Conservation (phyloP, 2,797 vertebrate species). For the Benthosema pterotum region DNA sequence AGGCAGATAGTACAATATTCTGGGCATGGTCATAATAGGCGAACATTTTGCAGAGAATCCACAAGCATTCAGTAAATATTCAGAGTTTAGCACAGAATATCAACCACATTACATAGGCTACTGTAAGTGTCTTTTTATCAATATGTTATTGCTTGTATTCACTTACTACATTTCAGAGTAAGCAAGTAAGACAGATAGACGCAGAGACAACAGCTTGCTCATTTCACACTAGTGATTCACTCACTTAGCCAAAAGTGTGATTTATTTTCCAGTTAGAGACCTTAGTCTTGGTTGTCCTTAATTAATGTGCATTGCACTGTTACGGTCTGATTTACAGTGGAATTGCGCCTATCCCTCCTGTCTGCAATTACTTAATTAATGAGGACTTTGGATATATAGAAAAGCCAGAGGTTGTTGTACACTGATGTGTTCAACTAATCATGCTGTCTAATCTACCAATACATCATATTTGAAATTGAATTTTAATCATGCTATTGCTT, state of each 20-base stretch:
- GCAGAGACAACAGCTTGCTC: background rate
- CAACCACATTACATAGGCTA: too few relatives aligned
- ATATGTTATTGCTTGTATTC: too few relatives aligned
- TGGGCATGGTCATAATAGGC: too few relatives aligned
- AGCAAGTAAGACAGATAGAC: background rate
- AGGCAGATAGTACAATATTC: too few relatives aligned
- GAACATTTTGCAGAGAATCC: too few relatives aligned
- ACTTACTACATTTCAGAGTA: too few relatives aligned
- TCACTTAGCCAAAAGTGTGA: slow-evolving; percentile 33
- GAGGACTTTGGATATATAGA: slow-evolving; percentile 36
- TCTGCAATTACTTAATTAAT: too few relatives aligned
- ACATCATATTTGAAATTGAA: slow-evolving; percentile 20
- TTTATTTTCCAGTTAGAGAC: slow-evolving; percentile 46
- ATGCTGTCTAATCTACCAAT: slow-evolving; percentile 6
- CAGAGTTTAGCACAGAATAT: too few relatives aligned
- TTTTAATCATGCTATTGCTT: too few relatives aligned
- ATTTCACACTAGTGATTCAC: slow-evolving; percentile 20
- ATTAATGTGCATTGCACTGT: slow-evolving; percentile 40
- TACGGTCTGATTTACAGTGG: slow-evolving; percentile 32
- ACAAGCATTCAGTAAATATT: too few relatives aligned
- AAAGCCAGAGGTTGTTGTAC: slow-evolving; percentile 18
- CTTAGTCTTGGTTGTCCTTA: slow-evolving; percentile 24
- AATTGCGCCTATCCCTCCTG: background rate
- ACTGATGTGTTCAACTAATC: slow-evolving; percentile 1
- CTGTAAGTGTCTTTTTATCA: too few relatives aligned